Percentiles rank a stretch among this genome's conserved stretches.
phyloP scores from a whole-genome alignment of 2,888 invertebrate genomes.

The Sarcophaga variegata region DNA sequence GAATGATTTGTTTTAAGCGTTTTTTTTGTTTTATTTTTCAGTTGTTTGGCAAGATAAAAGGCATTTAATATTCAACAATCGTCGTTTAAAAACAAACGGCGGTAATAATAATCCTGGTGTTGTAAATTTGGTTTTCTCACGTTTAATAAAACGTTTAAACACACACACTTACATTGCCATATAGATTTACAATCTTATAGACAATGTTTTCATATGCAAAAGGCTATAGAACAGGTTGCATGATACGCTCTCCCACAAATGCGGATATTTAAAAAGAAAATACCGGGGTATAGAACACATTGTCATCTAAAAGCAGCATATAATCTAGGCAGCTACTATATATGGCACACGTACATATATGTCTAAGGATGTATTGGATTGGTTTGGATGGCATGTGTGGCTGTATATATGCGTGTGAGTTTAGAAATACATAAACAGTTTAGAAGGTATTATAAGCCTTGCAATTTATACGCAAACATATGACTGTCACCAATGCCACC shows the following conservation, averaged over 20 bases:
- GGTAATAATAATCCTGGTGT: conserved; percentile 56
- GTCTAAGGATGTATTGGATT: background rate
- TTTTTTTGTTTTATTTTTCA: background rate
- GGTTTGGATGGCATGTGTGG: background rate
- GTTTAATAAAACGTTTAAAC: conserved; percentile 46
- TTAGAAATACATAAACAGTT: conserved; percentile 28
- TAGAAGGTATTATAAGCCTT: conserved; percentile 56
- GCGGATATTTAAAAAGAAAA: background rate
- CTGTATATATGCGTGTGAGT: background rate
- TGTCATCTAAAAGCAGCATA: conserved; percentile 26
- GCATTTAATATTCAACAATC: conserved; percentile 64
- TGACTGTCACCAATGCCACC: conserved; percentile 36
- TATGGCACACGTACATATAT: background rate
- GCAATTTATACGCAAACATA: conserved; percentile 63
- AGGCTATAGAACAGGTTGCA: background rate
- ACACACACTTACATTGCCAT: background rate
- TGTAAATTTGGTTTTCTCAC: conserved; percentile 66
- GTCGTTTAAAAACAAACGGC: conserved; percentile 60
- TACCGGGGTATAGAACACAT: background rate
- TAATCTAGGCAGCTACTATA: background rate
- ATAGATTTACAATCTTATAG: background rate
- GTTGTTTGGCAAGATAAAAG: conserved; percentile 56
- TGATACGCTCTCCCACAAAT: conserved; percentile 12
- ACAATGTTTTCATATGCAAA: conserved; percentile 20
- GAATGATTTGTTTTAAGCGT: conserved; percentile 29